Evolutionary conservation across 1,140 invertebrate species (phyloP).

Genomic region (Microvelia longipes): DNA sequence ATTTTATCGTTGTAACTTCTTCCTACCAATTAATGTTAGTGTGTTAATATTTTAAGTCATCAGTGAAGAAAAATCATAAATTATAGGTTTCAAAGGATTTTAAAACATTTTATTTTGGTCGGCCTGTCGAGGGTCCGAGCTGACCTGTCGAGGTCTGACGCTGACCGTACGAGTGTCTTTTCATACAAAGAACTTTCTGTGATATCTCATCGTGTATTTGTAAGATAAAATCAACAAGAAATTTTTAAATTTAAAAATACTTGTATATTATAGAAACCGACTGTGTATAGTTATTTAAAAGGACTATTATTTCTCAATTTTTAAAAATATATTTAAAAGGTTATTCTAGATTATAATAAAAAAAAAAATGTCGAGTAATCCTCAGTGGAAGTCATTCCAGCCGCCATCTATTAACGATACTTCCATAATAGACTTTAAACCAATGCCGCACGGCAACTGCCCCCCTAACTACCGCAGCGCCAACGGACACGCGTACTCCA

Average conservation of each 20-base stretch:
- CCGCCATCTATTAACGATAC: slow-evolving; percentile 56
- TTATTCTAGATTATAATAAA: not conserved
- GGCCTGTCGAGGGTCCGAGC: not conserved
- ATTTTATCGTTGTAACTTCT: not conserved
- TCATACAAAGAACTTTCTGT: slow-evolving; percentile 4
- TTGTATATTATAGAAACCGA: slow-evolving; percentile 5
- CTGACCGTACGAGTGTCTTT: slow-evolving; percentile 2
- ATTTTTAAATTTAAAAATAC: not conserved
- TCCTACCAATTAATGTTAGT: not conserved
- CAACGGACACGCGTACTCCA: slow-evolving; percentile 8
- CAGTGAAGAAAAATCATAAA: not conserved
- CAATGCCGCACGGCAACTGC: slow-evolving; percentile 29
- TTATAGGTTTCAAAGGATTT: not conserved
- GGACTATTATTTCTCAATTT: not conserved
- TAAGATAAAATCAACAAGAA: slow-evolving; percentile 3
- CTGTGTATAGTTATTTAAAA: slow-evolving; percentile 2
- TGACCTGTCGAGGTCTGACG: not conserved
- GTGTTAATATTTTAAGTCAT: not conserved
- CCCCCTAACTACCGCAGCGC: slow-evolving; percentile 39
- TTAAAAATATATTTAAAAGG: not conserved
- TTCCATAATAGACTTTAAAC: slow-evolving; percentile 51
- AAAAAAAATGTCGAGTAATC: slow-evolving; percentile 55
- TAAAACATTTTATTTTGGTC: not conserved
- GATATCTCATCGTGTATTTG: slow-evolving; percentile 4
- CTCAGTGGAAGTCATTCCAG: slow-evolving; percentile 85